Percentiles rank a stretch among this genome's conserved stretches.
These are phyloP conservation scores for Dasypogon diadema DNA, from an alignment of 2,888 invertebrate species.

Conservation along the genomic window DNA sequence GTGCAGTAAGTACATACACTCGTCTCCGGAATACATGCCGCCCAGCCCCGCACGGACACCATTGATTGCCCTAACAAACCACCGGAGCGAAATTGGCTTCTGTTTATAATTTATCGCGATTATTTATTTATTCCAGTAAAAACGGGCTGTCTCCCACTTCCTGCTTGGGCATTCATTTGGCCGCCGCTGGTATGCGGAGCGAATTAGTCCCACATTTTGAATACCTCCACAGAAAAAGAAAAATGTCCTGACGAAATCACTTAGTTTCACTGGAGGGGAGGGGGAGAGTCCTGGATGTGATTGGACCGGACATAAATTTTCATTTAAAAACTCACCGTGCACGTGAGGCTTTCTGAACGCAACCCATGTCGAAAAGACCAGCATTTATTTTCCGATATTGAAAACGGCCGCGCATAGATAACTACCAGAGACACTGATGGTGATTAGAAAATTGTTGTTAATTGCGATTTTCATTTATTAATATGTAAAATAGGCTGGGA, in stretches of 20 bases:
- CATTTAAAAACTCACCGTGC: conserved; percentile 14
- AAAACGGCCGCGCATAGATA: not conserved
- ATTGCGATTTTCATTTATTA: conserved; percentile 49
- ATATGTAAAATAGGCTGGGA: conserved; percentile 39
- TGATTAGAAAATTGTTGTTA: conserved; percentile 48
- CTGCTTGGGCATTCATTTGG: conserved; percentile 15
- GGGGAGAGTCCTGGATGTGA: conserved; percentile 6
- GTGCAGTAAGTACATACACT: not conserved
- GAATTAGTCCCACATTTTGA: not conserved
- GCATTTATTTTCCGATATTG: not conserved
- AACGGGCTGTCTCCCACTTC: conserved; percentile 34
- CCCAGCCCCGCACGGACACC: conserved; percentile 37
- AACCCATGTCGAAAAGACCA: too few relatives aligned
- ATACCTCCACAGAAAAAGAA: not conserved
- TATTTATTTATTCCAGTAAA: conserved; percentile 51
- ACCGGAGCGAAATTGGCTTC: conserved; percentile 50
- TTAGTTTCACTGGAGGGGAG: not conserved
- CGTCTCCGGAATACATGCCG: not conserved
- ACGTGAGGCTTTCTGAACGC: not conserved
- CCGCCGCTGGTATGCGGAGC: not conserved
- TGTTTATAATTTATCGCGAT: conserved; percentile 54
- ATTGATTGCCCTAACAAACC: conserved; percentile 23
- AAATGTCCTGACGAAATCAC: not conserved
- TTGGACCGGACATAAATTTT: conserved; percentile 48
- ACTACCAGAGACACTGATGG: not conserved